phyloP scores from a whole-genome alignment of 2,888 invertebrate species.

The Resseliella maxima region DNA sequence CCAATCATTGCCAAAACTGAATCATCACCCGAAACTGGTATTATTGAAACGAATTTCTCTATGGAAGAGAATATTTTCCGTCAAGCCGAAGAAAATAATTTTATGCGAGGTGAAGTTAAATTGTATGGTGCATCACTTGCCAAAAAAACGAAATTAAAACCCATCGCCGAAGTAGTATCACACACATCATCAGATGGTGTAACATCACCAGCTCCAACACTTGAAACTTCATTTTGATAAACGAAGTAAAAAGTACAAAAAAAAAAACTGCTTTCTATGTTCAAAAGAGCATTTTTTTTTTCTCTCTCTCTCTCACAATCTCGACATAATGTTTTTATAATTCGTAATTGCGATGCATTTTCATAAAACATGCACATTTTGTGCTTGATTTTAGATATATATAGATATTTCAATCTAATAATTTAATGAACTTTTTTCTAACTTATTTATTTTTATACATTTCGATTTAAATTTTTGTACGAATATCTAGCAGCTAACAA shows the following conservation, averaged over 20 bases:
- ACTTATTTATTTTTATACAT: conserved; percentile 42
- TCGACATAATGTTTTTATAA: neutral
- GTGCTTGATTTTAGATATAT: neutral
- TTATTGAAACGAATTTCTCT: conserved; percentile 63
- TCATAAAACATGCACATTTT: neutral
- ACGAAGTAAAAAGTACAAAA: conserved; percentile 7
- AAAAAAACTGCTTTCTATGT: neutral
- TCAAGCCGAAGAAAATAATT: conserved; percentile 67
- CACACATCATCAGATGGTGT: neutral
- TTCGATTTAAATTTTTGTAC: neutral
- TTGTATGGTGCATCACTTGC: conserved; percentile 3
- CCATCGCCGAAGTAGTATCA: neutral
- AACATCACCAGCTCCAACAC: neutral
- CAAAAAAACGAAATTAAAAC: neutral
- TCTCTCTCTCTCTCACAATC: no score
- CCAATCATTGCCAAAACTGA: conserved; percentile 61
- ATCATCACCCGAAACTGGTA: conserved; percentile 58
- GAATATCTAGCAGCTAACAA: conserved; percentile 14
- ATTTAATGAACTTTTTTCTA: conserved; percentile 13
- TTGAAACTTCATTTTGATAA: conserved; percentile 14
- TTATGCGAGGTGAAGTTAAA: conserved; percentile 65
- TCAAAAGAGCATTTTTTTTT: neutral
- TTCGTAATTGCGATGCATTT: neutral
- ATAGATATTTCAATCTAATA: neutral
- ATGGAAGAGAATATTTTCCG: conserved; percentile 66